These are phyloP conservation scores for Dendrophyllia cribrosa DNA, from an alignment of 64 coral and sea anemone genomes.

Conservation along the genomic window DNA sequence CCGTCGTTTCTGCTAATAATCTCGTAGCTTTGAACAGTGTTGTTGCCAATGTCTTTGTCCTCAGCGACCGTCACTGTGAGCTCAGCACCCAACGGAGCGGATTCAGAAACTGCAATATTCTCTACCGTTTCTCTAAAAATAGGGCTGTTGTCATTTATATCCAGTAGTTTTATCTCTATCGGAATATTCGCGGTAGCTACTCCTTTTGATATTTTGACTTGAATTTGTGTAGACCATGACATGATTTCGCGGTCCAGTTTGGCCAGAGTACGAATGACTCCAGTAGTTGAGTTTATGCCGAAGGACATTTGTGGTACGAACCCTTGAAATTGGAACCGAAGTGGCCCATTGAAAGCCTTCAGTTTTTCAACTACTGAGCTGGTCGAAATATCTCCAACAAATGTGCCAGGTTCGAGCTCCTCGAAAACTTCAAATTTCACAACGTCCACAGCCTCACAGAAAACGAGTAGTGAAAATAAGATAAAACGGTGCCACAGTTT, in stretches of 20 bases:
- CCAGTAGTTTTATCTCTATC: slow-evolving; percentile 48
- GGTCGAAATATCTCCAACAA: slow-evolving; percentile 56
- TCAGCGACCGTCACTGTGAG: slow-evolving; percentile 27
- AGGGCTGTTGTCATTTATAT: slow-evolving; percentile 66
- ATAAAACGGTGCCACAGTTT: background rate
- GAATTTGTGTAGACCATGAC: slow-evolving; percentile 25
- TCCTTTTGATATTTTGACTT: slow-evolving; percentile 24
- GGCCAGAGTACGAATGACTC: slow-evolving; percentile 40
- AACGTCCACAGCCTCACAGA: background rate
- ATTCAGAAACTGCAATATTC: slow-evolving; percentile 39
- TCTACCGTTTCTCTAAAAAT: slow-evolving; percentile 34
- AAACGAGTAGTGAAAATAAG: background rate
- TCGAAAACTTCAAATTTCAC: slow-evolving; percentile 56
- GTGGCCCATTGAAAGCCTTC: too few species aligned
- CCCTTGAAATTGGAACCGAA: slow-evolving; percentile 40
- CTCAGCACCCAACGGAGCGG: slow-evolving; percentile 52
- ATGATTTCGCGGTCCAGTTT: slow-evolving; percentile 57
- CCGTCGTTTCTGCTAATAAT: slow-evolving; percentile 57
- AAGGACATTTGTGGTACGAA: slow-evolving; percentile 20
- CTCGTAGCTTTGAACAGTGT: slow-evolving; percentile 58
- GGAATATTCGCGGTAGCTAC: background rate
- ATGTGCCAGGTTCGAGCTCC: slow-evolving; percentile 47
- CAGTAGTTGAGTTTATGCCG: slow-evolving; percentile 35
- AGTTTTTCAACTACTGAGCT: background rate
- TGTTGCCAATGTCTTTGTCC: slow-evolving; percentile 67